These are phyloP conservation scores for Hirundo rustica DNA, from an alignment of 2,797 vertebrate species.

Conservation along the genomic window DNA sequence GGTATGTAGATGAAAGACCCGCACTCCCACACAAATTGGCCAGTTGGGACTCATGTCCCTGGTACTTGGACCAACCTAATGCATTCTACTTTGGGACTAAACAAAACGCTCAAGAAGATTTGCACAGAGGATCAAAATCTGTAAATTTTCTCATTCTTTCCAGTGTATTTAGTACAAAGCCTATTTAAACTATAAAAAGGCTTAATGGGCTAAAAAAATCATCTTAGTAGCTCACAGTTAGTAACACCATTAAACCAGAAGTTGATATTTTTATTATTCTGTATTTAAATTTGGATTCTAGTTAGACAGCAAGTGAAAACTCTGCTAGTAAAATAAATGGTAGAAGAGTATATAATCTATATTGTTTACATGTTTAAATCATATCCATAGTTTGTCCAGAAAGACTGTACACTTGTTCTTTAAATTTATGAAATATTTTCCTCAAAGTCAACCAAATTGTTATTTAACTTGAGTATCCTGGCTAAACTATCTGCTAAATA, in stretches of 20 bases:
- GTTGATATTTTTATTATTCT: not conserved
- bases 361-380: not conserved
- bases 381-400: not conserved
- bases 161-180: not conserved
- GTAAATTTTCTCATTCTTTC: constrained; percentile 51
- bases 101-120: constrained; percentile 73
- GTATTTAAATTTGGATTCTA: not conserved
- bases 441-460: not conserved
- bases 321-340: not conserved
- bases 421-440: not conserved
- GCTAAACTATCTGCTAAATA: not conserved
- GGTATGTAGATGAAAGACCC: not conserved
- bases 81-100: constrained; percentile 39
- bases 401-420: not conserved
- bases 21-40: not conserved
- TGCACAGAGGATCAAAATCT: constrained; percentile 42
- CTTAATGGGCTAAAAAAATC: constrained; percentile 25
- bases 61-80: constrained; percentile 27
- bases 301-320: not conserved
- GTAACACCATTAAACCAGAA: not conserved
- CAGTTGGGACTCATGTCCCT: not conserved
- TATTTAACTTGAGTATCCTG: constrained; percentile 10
- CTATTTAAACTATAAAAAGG: constrained; percentile 50
- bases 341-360: not conserved
- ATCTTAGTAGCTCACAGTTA: not conserved